Conservation (phyloP, 92 coral and sea anemone genomes). For the Blastomussa wellsi region DNA sequence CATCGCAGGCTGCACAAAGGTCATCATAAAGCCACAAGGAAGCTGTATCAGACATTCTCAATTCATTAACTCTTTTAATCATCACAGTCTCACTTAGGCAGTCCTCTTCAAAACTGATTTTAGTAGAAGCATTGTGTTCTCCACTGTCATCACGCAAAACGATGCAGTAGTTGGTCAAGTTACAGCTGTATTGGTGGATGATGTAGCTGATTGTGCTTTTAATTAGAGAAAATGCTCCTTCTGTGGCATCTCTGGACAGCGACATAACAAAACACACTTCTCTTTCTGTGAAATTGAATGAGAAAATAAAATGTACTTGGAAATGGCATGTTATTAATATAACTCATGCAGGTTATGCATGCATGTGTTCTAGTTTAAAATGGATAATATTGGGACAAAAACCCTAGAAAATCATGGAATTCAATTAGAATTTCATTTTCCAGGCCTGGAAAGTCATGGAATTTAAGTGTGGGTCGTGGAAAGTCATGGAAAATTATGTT, state of each 20-base stretch:
- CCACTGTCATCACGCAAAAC: background rate
- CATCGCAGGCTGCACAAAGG: background rate
- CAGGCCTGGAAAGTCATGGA: too few relatives aligned
- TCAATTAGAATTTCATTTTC: too few relatives aligned
- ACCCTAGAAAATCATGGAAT: too few relatives aligned
- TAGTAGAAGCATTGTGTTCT: background rate
- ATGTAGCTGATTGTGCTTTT: slow-evolving; percentile 19
- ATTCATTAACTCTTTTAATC: background rate
- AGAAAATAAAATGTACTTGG: background rate
- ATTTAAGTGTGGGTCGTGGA: too few relatives aligned
- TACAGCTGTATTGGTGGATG: slow-evolving; percentile 15
- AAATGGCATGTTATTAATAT: background rate
- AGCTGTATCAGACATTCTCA: background rate
- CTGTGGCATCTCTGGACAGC: background rate
- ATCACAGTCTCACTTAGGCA: background rate
- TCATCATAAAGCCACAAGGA: slow-evolving; percentile 6
- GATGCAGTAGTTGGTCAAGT: slow-evolving; percentile 10
- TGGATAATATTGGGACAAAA: too few relatives aligned
- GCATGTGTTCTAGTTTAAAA: too few relatives aligned
- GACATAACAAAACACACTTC: slow-evolving; percentile 22
- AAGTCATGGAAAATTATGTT: too few relatives aligned
- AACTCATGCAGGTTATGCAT: background rate
- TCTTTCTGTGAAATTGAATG: slow-evolving; percentile 13
- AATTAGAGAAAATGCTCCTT: slow-evolving; percentile 1
- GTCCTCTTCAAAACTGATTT: slow-evolving; percentile 12